These are phyloP conservation scores for Euura lappo DNA, from an alignment of 1,140 invertebrate species.

Conservation along the genomic window DNA sequence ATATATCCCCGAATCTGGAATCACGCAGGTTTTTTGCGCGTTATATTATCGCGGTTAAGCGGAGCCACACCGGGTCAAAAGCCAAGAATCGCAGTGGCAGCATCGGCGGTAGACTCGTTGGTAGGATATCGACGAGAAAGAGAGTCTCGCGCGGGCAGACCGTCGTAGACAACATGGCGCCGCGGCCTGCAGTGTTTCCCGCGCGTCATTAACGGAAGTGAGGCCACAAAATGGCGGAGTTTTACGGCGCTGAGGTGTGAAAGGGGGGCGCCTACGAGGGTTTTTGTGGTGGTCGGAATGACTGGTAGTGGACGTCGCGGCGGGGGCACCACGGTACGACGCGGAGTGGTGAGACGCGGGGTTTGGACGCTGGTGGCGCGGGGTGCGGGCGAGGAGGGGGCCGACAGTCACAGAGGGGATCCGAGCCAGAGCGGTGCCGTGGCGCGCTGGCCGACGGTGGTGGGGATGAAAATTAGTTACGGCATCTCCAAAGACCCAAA, in stretches of 20 bases:
- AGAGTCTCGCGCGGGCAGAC: conserved; percentile 39
- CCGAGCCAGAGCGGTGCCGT: conserved; percentile 31
- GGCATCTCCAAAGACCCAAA: conserved; percentile 56
- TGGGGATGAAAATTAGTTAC: conserved; percentile 59
- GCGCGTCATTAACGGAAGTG: conserved; percentile 57
- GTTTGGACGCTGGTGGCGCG: conserved; percentile 24
- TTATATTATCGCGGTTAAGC: background rate
- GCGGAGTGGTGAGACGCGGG: conserved; percentile 23
- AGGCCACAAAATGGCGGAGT: conserved; percentile 55
- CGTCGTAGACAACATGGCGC: conserved; percentile 59
- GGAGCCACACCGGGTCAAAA: conserved; percentile 27
- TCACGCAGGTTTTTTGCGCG: conserved; percentile 23
- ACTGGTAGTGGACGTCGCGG: conserved; percentile 2
- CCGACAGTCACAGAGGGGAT: conserved; percentile 45
- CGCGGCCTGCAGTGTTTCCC: conserved; percentile 53
- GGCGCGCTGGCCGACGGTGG: conserved; percentile 29
- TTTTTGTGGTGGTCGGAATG: conserved; percentile 5
- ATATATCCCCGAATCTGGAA: conserved; percentile 23
- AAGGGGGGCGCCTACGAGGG: conserved; percentile 39
- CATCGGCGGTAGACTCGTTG: background rate
- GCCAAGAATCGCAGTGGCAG: conserved; percentile 41
- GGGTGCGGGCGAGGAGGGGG: conserved; percentile 33
- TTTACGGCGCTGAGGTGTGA: conserved; percentile 51
- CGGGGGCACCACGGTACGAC: conserved; percentile 14
- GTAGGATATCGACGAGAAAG: conserved; percentile 11